Evolutionary conservation across 2,113 vertebrate genomes (phyloP).

Genomic region (Thymallus thymallus): DNA sequence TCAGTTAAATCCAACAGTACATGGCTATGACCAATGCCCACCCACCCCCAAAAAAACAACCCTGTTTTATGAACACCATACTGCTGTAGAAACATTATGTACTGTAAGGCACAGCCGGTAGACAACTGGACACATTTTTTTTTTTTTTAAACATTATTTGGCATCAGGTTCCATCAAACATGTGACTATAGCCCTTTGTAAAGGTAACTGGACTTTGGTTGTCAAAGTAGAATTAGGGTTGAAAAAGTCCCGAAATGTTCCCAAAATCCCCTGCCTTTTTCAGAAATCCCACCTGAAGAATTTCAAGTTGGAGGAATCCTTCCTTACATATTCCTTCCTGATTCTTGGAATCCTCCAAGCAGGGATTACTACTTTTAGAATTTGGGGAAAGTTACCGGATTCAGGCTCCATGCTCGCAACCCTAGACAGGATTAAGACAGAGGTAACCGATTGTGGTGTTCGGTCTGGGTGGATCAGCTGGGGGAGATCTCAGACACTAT

Average conservation of each 20-base stretch:
- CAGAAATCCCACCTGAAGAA: too few relatives aligned
- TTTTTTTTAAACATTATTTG: not conserved
- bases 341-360: too few relatives aligned
- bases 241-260: too few relatives aligned
- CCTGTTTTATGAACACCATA: not conserved
- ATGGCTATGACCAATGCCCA: not conserved
- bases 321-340: too few relatives aligned
- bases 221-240: not conserved
- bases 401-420: too few relatives aligned
- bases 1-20: not conserved
- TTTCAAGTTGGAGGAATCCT: too few relatives aligned
- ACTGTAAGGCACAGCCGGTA: not conserved
- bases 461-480: slow-evolving; percentile 50
- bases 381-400: too few relatives aligned
- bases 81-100: not conserved
- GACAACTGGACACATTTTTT: not conserved
- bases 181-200: not conserved
- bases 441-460: not conserved
- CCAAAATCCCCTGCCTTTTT: too few relatives aligned
- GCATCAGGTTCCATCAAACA: not conserved
- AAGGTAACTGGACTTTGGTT: not conserved
- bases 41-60: not conserved
- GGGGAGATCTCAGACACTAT: slow-evolving; percentile 56
- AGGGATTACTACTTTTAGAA: too few relatives aligned
- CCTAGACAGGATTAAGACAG: not conserved